A percentile compares a stretch with the other conserved stretches of the same genome.
These are phyloP conservation scores for Ostrea edulis DNA, from an alignment of 1,140 invertebrate genomes.

Conservation along the genomic window DNA sequence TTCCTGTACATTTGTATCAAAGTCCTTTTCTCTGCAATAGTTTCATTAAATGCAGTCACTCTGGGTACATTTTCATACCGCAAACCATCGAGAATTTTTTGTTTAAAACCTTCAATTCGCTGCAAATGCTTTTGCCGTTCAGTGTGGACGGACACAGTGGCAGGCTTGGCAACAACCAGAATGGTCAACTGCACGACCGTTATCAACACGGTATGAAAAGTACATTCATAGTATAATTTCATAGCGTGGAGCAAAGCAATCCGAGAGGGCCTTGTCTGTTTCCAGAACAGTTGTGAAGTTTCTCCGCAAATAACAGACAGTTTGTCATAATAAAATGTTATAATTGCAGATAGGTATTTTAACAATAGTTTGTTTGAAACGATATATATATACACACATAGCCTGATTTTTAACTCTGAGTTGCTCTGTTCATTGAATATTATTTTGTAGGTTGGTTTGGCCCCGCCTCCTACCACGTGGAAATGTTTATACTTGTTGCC, in stretches of 20 bases:
- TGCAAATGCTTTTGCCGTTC: neutral
- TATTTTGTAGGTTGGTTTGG: constrained; percentile 33
- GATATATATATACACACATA: constrained; percentile 28
- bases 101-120: constrained; percentile 45
- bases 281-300: constrained; percentile 19
- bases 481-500: constrained; percentile 39
- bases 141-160: neutral
- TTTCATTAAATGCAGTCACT: constrained; percentile 42
- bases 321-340: constrained; percentile 38
- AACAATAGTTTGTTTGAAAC: constrained; percentile 37
- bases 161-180: neutral
- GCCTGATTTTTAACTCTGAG: constrained; percentile 23
- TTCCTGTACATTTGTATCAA: constrained; percentile 52
- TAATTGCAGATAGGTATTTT: constrained; percentile 28
- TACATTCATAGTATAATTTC: constrained; percentile 39
- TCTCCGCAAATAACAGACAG: constrained; percentile 27
- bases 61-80: constrained; percentile 38
- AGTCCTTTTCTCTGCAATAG: constrained; percentile 42
- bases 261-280: neutral
- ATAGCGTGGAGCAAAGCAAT: constrained; percentile 28
- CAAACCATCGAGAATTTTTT: constrained; percentile 48
- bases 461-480: constrained; percentile 26
- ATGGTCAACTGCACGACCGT: constrained; percentile 25
- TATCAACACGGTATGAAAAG: constrained; percentile 17
- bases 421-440: constrained; percentile 31